Evolutionary conservation across 1,140 invertebrate genomes (phyloP).

Genomic region (Cardiocondyla obscurior): DNA sequence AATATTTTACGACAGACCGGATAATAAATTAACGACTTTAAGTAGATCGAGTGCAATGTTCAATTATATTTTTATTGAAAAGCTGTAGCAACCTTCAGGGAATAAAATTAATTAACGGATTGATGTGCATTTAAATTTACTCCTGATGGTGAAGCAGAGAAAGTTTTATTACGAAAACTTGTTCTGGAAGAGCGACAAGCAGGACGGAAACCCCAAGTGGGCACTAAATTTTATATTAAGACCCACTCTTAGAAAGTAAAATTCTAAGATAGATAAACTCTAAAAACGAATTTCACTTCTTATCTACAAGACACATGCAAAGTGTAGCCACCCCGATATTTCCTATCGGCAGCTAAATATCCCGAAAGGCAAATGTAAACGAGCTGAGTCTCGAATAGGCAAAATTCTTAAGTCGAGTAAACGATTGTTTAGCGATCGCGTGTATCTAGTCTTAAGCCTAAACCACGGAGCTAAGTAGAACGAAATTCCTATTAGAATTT

Average conservation of each 20-base stretch:
- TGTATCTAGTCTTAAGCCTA: slow-evolving; percentile 45
- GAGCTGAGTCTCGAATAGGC: slow-evolving; percentile 1
- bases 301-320: neutral
- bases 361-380: neutral
- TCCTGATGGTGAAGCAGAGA: neutral
- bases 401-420: slow-evolving; percentile 48
- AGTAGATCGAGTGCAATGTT: neutral
- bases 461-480: slow-evolving; percentile 47
- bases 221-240: neutral
- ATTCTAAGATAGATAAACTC: neutral
- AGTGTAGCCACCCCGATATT: neutral
- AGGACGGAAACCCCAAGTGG: neutral
- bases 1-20: neutral
- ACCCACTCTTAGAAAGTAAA: neutral
- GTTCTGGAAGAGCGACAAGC: neutral
- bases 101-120: neutral
- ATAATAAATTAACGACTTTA: neutral
- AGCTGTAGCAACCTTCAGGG: neutral
- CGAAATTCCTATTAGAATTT: neutral
- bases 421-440: slow-evolving; percentile 42
- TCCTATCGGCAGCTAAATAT: neutral
- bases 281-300: neutral
- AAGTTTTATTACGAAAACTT: slow-evolving; percentile 15
- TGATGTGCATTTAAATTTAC: neutral
- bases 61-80: neutral